Conservation (phyloP, 2,797 vertebrate species). For the Paratrypauchen microcephalus region DNA sequence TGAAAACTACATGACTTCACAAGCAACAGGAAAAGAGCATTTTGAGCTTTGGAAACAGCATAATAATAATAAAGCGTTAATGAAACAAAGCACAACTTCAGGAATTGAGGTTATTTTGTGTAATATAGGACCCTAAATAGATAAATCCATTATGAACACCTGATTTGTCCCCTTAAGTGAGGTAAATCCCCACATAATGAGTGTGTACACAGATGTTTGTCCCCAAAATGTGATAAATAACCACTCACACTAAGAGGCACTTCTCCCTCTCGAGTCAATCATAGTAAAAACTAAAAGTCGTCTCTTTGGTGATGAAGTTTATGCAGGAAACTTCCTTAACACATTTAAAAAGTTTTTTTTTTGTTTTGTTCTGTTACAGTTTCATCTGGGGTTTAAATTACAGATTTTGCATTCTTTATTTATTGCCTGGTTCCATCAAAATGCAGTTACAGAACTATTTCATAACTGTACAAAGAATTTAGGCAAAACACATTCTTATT, state of each 20-base stretch:
- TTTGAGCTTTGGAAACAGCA: too few species aligned
- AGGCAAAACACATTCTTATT: not conserved
- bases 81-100: too few species aligned
- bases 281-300: conserved; percentile 22
- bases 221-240: too few species aligned
- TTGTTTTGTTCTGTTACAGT: not conserved
- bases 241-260: conserved; percentile 9
- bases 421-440: not conserved
- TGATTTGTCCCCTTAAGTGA: not conserved
- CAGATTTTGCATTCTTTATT: not conserved
- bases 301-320: conserved; percentile 20
- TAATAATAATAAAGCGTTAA: too few species aligned
- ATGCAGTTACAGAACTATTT: not conserved
- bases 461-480: not conserved
- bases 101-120: too few species aligned
- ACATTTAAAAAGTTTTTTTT: not conserved
- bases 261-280: conserved; percentile 39
- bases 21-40: too few species aligned
- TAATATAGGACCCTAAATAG: too few species aligned
- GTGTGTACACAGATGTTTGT: not conserved
- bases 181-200: not conserved
- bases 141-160: too few species aligned
- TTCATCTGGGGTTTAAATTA: too few species aligned
- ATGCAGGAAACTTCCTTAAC: not conserved
- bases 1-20: too few species aligned